These are phyloP conservation scores for Limnephilus auricula DNA, from an alignment of 2,888 invertebrate species.

Conservation along the genomic window DNA sequence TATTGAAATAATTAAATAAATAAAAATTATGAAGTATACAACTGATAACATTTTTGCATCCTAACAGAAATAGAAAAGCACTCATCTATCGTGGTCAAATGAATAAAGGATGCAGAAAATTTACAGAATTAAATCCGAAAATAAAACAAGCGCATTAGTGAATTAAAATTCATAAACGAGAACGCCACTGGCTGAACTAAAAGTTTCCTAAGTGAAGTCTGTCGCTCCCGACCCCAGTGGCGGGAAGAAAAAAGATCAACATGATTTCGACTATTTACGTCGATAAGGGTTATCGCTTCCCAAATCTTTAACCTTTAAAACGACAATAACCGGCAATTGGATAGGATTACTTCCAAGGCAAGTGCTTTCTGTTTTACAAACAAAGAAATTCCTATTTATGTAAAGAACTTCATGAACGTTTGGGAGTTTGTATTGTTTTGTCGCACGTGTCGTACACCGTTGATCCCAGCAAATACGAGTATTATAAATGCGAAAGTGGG, in stretches of 20 bases:
- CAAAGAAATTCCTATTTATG: neutral
- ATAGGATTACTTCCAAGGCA: neutral
- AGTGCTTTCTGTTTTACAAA: neutral
- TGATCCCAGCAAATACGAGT: no score
- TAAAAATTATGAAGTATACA: no score
- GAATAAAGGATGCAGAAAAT: neutral
- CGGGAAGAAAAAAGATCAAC: neutral
- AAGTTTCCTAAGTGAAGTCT: constrained; percentile 13
- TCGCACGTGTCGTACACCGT: neutral
- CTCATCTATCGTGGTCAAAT: neutral
- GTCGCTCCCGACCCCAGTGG: neutral
- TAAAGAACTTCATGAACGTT: neutral
- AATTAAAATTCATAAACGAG: neutral
- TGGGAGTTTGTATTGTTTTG: neutral
- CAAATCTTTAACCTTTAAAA: constrained; percentile 34
- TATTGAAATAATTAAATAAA: no score
- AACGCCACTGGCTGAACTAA: neutral
- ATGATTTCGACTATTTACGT: constrained; percentile 10
- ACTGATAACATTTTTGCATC: no score
- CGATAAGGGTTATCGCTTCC: constrained; percentile 37
- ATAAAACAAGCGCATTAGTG: neutral
- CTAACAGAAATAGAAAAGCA: neutral
- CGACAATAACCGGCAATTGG: constrained; percentile 11
- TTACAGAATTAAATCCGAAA: neutral
- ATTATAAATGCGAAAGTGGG: no score